A percentile compares a stretch with the other conserved stretches of the same genome.
Evolutionary conservation across 2,797 vertebrate species (phyloP).

Genomic region (Siniperca undulata): DNA sequence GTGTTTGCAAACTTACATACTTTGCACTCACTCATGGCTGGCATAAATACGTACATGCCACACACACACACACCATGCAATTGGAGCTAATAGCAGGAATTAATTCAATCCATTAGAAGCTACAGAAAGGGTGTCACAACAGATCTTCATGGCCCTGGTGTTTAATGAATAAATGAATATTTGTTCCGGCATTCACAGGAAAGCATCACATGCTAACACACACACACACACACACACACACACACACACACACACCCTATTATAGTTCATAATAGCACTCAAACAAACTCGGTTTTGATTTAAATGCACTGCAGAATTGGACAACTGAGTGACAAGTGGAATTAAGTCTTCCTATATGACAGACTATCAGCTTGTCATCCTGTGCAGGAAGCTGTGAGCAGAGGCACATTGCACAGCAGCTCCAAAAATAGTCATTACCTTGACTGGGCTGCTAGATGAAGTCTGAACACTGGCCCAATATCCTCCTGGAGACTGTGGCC

Average conservation of each 20-base stretch:
- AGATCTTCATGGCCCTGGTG: slow-evolving; percentile 76
- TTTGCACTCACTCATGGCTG: slow-evolving; percentile 29
- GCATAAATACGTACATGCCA: slow-evolving; percentile 14
- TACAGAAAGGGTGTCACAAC: slow-evolving; percentile 82
- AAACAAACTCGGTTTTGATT: slow-evolving; percentile 77
- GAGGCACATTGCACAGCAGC: slow-evolving; percentile 43
- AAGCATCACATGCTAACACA: slow-evolving; percentile 54
- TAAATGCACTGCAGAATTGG: slow-evolving; percentile 75
- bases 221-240: slow-evolving; percentile 24
- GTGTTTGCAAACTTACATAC: slow-evolving; percentile 55
- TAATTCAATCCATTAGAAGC: slow-evolving; percentile 85
- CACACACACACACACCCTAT: slow-evolving; percentile 45
- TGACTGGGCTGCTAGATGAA: slow-evolving; percentile 74
- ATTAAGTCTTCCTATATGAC: slow-evolving; percentile 76
- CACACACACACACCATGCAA: slow-evolving; percentile 6
- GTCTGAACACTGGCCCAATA: slow-evolving; percentile 79
- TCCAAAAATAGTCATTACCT: slow-evolving; percentile 83
- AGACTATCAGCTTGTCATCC: slow-evolving; percentile 75
- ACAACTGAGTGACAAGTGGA: slow-evolving; percentile 78
- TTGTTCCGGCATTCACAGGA: slow-evolving; percentile 80
- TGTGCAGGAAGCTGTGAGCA: slow-evolving; percentile 52
- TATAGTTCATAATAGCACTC: slow-evolving; percentile 74
- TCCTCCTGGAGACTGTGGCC: slow-evolving; percentile 78
- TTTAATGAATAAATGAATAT: slow-evolving; percentile 91
- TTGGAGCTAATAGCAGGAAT: slow-evolving; percentile 81